A percentile compares a stretch with the other conserved stretches of the same genome.
Conservation (phyloP, 1,140 invertebrate genomes). For the Steinernema feltiae region DNA sequence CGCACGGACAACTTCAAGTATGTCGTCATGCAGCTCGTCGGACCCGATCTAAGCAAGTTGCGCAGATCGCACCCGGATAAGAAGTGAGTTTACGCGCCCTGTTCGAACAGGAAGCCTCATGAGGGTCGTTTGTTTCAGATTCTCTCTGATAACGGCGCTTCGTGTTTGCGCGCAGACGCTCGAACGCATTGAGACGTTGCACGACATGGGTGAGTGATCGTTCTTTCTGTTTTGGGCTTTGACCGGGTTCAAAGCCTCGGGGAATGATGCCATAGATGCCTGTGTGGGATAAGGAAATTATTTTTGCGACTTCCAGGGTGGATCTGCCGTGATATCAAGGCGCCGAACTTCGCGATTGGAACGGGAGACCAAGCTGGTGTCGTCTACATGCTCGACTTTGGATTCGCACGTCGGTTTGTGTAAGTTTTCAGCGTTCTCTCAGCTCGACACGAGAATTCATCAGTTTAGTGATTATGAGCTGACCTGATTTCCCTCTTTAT, state of each 20-base stretch:
- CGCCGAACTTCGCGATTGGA: conserved; percentile 45
- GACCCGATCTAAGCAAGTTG: conserved; percentile 29
- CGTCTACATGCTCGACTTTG: conserved; percentile 47
- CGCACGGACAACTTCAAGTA: conserved; percentile 31
- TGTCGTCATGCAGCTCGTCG: conserved; percentile 35
- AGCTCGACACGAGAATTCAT: too few relatives aligned
- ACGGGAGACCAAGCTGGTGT: conserved; percentile 26
- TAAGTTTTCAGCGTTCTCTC: too few relatives aligned
- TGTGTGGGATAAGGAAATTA: too few relatives aligned
- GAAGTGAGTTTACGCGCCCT: background rate
- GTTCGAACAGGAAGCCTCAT: background rate
- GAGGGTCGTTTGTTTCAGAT: conserved; percentile 24
- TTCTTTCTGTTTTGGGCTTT: background rate
- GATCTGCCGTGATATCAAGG: conserved; percentile 45
- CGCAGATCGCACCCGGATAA: conserved; percentile 21
- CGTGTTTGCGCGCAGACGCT: conserved; percentile 36
- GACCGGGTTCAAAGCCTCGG: too few relatives aligned
- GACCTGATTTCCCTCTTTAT: too few relatives aligned
- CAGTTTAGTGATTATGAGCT: too few relatives aligned
- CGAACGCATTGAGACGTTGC: conserved; percentile 36
- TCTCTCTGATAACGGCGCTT: conserved; percentile 39
- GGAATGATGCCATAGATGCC: background rate
- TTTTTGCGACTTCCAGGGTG: conserved; percentile 9
- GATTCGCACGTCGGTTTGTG: conserved; percentile 41
- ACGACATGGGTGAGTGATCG: conserved; percentile 38